These are phyloP conservation scores for Athetis lepigone DNA, from an alignment of 2,888 invertebrate species.

Conservation along the genomic window DNA sequence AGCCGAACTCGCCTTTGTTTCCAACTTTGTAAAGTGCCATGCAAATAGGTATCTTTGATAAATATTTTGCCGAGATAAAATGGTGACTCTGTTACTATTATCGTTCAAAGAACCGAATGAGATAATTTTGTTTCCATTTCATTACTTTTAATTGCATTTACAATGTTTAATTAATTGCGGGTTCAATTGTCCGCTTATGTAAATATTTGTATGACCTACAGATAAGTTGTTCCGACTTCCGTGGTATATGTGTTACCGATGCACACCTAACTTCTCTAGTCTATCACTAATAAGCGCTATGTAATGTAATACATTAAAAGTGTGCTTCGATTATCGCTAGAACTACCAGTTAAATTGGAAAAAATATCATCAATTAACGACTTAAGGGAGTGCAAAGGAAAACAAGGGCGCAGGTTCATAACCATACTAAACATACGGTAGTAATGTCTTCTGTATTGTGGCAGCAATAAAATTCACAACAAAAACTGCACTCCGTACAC, in stretches of 20 bases:
- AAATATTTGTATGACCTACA: conserved; percentile 36
- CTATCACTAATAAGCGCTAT: too few relatives aligned
- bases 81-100: conserved; percentile 22
- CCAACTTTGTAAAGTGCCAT: conserved; percentile 40
- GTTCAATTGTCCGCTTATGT: conserved; percentile 24
- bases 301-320: too few relatives aligned
- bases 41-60: conserved; percentile 56
- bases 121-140: conserved; percentile 64
- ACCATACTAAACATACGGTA: too few relatives aligned
- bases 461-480: too few relatives aligned
- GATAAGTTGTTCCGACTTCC: conserved; percentile 27
- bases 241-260: not conserved
- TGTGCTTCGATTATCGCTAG: too few relatives aligned
- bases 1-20: conserved; percentile 28
- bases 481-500: too few relatives aligned
- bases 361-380: too few relatives aligned
- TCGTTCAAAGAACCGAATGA: conserved; percentile 60
- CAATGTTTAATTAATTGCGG: conserved; percentile 10
- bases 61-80: conserved; percentile 61
- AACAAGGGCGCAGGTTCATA: too few relatives aligned
- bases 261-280: not conserved
- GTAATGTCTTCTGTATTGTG: too few relatives aligned
- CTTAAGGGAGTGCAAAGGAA: too few relatives aligned
- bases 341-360: too few relatives aligned
- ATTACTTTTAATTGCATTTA: conserved; percentile 49